A percentile compares a stretch with the other conserved stretches of the same genome.
phyloP scores from a whole-genome alignment of 2,888 invertebrate species.

The Hedya salicella region DNA sequence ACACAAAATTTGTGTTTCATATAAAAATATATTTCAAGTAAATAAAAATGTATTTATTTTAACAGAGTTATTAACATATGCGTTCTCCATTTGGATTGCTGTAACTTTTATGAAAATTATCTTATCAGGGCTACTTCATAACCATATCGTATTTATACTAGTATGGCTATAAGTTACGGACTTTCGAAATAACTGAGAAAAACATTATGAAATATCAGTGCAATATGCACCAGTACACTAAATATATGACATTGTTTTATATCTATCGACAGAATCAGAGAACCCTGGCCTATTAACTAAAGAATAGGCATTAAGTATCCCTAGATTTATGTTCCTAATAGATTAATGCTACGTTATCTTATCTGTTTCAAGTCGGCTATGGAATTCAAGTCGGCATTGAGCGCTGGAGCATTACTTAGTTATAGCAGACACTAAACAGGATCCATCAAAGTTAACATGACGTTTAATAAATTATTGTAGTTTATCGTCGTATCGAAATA shows the following conservation, averaged over 20 bases:
- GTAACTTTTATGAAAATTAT: too few species aligned
- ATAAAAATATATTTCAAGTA: too few species aligned
- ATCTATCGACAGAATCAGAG: background rate
- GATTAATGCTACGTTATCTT: slow-evolving; percentile 29
- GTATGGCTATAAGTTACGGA: too few species aligned
- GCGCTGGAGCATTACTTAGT: slow-evolving; percentile 6
- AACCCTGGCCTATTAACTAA: background rate
- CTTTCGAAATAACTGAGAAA: too few species aligned
- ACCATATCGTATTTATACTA: too few species aligned
- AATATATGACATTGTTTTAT: background rate
- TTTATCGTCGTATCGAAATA: slow-evolving; percentile 14
- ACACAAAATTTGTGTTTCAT: too few species aligned
- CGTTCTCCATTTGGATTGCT: too few species aligned
- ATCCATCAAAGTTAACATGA: slow-evolving; percentile 22
- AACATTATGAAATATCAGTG: too few species aligned
- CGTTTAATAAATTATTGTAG: slow-evolving; percentile 16
- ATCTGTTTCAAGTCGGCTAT: slow-evolving; percentile 22
- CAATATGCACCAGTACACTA: background rate
- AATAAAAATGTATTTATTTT: too few species aligned
- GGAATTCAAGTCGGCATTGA: slow-evolving; percentile 28
- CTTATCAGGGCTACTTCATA: too few species aligned
- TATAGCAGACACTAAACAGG: slow-evolving; percentile 17
- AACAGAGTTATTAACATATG: too few species aligned
- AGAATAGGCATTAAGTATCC: slow-evolving; percentile 15
- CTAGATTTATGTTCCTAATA: slow-evolving; percentile 3